Conservation (phyloP, 2,888 invertebrate genomes). For the Rhodophaea formosa region DNA sequence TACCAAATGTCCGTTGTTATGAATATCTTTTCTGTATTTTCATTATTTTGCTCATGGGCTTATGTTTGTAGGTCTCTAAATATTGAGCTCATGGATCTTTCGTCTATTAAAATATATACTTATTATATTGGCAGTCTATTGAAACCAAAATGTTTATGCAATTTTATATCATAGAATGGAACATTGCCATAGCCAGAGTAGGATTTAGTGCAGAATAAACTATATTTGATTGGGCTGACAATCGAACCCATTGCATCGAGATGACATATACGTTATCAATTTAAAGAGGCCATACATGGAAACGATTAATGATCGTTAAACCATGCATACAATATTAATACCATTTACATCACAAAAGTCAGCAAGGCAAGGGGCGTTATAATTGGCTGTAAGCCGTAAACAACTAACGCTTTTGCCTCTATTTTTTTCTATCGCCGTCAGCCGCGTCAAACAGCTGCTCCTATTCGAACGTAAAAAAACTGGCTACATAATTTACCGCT, state of each 20-base stretch:
- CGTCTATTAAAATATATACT: neutral
- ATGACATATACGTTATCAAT: no score
- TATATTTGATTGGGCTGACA: no score
- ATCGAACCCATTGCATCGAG: no score
- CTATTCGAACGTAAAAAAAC: constrained; percentile 71
- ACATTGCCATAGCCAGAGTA: no score
- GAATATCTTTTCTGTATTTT: neutral
- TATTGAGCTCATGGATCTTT: neutral
- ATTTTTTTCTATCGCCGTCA: constrained; percentile 44
- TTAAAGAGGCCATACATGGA: neutral
- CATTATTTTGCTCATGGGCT: neutral
- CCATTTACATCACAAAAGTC: constrained; percentile 11
- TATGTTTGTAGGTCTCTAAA: neutral
- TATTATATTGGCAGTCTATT: no score
- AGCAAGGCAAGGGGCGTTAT: constrained; percentile 30
- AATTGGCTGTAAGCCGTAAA: constrained; percentile 11
- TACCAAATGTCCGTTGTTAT: no score
- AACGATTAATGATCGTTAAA: neutral
- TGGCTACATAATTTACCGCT: constrained; percentile 74
- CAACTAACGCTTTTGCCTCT: constrained; percentile 15
- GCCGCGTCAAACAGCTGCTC: constrained; percentile 58
- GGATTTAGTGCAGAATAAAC: no score
- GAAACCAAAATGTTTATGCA: no score
- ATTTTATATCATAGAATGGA: no score
- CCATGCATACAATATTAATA: neutral